Evolutionary conservation across 2,888 invertebrate genomes (phyloP), one percentile per base, ranked within the genome.

Genomic region (Spisula solida): DNA sequence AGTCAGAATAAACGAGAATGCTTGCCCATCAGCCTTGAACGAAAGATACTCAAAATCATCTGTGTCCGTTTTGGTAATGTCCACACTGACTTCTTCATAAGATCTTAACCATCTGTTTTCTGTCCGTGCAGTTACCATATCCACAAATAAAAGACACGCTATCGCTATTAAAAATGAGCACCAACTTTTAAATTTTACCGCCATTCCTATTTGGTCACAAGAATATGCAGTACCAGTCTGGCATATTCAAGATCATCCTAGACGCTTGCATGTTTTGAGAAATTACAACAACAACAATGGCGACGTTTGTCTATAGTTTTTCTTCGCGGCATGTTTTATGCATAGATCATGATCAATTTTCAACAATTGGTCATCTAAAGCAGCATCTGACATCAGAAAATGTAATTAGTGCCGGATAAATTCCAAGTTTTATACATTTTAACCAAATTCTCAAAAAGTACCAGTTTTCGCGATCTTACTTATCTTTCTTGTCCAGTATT

Each of bases 241-340:
- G 25, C 1, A 75, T 75, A 25, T 34, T 75, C 75, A 31, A 2
- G 34, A 75, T 75, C 75, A 20, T 31, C n/a, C 8, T 75, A 75
- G 75, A 75, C 75, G 75, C 75, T 75, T 34, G 75, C 75, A 75
- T 1, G 75, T 31, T 66, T 66, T n/a, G 60, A 60, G 60, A 70
- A 34, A 41, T 8, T 5, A 41, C 41, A 41, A 41, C 41, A 41
- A 41, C 41, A 41, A 78, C 85, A 90, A 92, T 92, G 91, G 82
- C 90, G 81, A 87, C 88, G 85, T 90, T 91, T 55, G 78, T 91
- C 20, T 88, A 90, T 75, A 91, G 88, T 80, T 87, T 81, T 41
- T 82, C 86, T 82, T 87, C 90, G n/a, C 79, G 90, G 10, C 87
- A 85, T 16, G 83, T 85, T 47, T 81, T 92, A n/a, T 92, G 91